Conservation (phyloP, 2,888 invertebrate genomes). For the Ischnura elegans region DNA sequence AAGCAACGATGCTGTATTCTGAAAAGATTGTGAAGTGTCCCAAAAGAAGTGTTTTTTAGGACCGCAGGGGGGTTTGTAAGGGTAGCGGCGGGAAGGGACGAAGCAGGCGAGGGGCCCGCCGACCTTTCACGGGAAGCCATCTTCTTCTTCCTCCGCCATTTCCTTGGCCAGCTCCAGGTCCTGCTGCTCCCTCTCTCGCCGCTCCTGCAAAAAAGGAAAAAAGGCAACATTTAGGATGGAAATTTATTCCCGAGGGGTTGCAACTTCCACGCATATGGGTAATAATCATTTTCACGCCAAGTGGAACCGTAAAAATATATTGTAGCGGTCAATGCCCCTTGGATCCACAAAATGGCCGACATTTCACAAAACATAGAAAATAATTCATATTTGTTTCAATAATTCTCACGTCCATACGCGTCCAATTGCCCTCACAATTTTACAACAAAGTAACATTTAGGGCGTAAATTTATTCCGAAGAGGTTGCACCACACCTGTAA, state of each 20-base stretch:
- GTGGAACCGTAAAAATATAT: background rate
- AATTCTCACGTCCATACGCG: too few species aligned
- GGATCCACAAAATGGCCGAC: background rate
- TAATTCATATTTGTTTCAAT: too few species aligned
- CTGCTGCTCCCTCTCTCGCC: constrained; percentile 97
- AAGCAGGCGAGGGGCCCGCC: background rate
- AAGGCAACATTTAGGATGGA: constrained; percentile 62
- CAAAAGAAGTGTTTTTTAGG: background rate
- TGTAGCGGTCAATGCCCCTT: background rate
- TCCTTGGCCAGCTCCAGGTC: constrained; percentile 99
- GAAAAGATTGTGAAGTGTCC: background rate
- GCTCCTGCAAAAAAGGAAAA: constrained; percentile 81
- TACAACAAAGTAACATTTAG: too few species aligned
- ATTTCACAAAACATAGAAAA: background rate
- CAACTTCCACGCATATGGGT: background rate
- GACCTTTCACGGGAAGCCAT: constrained; percentile 76
- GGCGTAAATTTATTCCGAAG: too few species aligned
- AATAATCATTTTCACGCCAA: background rate
- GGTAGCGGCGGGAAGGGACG: background rate
- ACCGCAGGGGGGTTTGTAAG: background rate
- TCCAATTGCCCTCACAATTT: too few species aligned
- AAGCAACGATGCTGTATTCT: background rate
- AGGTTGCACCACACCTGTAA: too few species aligned
- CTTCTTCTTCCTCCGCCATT: constrained; percentile 99
- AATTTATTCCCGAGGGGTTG: background rate